phyloP scores from a whole-genome alignment of 2,113 vertebrate species.

The Hippotragus niger region DNA sequence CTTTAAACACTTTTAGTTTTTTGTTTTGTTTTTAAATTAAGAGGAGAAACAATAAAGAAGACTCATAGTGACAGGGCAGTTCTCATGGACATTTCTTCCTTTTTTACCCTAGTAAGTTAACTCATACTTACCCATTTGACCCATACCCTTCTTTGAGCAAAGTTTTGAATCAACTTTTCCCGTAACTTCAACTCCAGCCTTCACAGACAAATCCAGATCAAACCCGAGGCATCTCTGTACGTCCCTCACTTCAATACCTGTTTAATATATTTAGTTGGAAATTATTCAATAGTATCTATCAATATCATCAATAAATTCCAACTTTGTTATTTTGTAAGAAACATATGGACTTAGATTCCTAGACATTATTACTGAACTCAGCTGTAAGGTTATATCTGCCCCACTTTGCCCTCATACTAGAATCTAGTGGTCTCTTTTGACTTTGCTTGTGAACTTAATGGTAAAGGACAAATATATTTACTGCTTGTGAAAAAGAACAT shows the following conservation, averaged over 20 bases:
- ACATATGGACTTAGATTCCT: background rate
- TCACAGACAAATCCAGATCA: constrained; percentile 17
- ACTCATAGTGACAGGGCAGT: background rate
- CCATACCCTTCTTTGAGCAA: constrained; percentile 44
- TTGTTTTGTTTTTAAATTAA: background rate
- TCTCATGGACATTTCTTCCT: background rate
- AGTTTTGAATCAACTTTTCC: rapidly evolving
- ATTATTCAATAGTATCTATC: background rate
- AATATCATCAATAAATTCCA: background rate
- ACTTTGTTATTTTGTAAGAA: constrained; percentile 7
- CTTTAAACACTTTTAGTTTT: background rate
- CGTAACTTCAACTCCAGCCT: rapidly evolving
- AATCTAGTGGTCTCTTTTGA: background rate
- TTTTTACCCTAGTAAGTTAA: background rate
- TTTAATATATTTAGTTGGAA: constrained; percentile 53
- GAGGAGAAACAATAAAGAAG: background rate
- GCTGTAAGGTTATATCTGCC: background rate
- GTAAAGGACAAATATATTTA: background rate
- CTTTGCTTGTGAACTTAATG: background rate
- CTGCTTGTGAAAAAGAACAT: background rate
- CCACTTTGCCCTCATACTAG: background rate
- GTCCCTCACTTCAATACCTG: constrained; percentile 80
- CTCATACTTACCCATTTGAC: constrained; percentile 67
- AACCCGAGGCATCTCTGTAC: constrained; percentile 84
- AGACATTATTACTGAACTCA: background rate